These are phyloP conservation scores for Cherax quadricarinatus DNA, from an alignment of 1,140 invertebrate genomes.

Conservation along the genomic window DNA sequence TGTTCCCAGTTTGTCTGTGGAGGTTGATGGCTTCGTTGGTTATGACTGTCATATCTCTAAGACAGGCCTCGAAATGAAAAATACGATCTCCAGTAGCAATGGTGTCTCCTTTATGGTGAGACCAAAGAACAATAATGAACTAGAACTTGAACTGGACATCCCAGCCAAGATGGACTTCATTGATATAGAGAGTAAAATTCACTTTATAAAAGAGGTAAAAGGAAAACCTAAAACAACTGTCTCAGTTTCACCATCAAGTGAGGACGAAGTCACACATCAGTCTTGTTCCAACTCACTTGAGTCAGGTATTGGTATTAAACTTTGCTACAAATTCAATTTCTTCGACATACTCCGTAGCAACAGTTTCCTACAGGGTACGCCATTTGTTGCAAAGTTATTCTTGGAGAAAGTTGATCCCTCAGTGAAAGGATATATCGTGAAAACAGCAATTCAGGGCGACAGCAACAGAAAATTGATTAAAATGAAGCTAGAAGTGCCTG, in stretches of 20 bases:
- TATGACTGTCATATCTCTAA: slow-evolving; percentile 16
- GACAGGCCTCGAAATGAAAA: slow-evolving; percentile 28
- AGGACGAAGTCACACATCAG: neutral
- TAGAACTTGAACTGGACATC: slow-evolving; percentile 33
- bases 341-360: slow-evolving; percentile 37
- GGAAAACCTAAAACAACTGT: neutral
- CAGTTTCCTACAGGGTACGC: slow-evolving; percentile 12
- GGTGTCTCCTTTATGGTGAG: slow-evolving; percentile 19
- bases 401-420: neutral
- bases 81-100: slow-evolving; percentile 11
- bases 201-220: neutral
- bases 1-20: slow-evolving; percentile 18
- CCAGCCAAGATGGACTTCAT: slow-evolving; percentile 49
- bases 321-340: slow-evolving; percentile 46
- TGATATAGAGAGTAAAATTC: slow-evolving; percentile 4
- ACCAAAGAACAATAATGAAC: neutral
- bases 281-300: slow-evolving; percentile 27
- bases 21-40: slow-evolving; percentile 46
- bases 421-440: neutral
- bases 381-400: neutral
- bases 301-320: slow-evolving; percentile 18
- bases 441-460: neutral
- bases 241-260: neutral
- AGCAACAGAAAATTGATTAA: neutral
- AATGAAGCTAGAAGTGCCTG: neutral